Conservation (phyloP, 1,140 invertebrate genomes). For the Calliphora vicina region DNA sequence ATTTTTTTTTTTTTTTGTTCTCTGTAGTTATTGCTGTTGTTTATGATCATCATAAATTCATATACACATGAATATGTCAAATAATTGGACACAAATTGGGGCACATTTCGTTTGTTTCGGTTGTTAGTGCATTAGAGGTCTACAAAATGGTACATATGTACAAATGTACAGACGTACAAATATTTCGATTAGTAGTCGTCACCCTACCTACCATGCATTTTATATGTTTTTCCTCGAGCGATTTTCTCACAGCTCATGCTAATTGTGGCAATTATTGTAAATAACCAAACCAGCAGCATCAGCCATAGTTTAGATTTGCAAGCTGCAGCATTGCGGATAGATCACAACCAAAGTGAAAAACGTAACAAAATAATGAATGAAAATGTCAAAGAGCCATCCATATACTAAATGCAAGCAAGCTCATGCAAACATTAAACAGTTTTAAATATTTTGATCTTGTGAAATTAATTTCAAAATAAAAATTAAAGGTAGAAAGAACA, state of each 20-base stretch:
- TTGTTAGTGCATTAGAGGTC: neutral
- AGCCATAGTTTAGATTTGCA: neutral
- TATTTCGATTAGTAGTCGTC: neutral
- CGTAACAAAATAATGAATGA: neutral
- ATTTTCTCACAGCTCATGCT: constrained; percentile 23
- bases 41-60: neutral
- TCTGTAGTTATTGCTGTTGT: neutral
- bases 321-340: neutral
- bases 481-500: neutral
- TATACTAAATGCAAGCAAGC: neutral
- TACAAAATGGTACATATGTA: neutral
- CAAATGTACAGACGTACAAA: neutral
- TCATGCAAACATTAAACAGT: neutral
- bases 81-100: constrained; percentile 34
- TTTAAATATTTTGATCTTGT: neutral
- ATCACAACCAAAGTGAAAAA: constrained; percentile 11
- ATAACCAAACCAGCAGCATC: neutral
- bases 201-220: neutral
- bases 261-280: constrained; percentile 32
- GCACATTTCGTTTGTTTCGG: constrained; percentile 12
- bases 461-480: neutral
- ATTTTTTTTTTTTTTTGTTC: neutral
- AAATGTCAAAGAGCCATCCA: constrained; percentile 1
- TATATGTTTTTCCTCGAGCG: neutral
- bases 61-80: constrained; percentile 24